Evolutionary conservation across 1,140 invertebrate species (phyloP), one percentile per base, ranked within the genome.

Genomic region (Drosophila repletoides): DNA sequence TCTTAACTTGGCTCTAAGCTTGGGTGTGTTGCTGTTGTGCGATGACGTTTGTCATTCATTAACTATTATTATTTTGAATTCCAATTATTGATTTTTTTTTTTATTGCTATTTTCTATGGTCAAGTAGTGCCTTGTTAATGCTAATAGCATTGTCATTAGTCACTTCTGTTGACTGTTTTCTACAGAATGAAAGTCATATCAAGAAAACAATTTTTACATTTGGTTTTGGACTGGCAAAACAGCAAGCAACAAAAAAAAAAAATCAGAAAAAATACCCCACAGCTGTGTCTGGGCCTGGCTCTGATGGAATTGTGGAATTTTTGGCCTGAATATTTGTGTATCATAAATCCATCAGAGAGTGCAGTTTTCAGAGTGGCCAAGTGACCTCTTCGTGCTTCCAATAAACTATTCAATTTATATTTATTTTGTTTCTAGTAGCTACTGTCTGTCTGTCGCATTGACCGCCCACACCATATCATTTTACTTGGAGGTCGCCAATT

Each of bases 131-230:
- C 24, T 52, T 29, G 22, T 48, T 67, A 43, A 19, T 68, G 48
- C 26, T 33, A 72, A 61, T 76, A 55, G 45, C 46, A 52, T 41
- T 58, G 15, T 10, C 46, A 72, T 72, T 76, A 69, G 34, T 79
- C 69, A 79, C 19, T 21, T 17, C 17, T 33, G 24, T 46, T 29
- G 9, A 45, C 28, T 70, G 5, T n/a, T 56, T 31, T 21, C 49
- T 4, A 60, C 17, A 33, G 64, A 68, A 68, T 38, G 65, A 61
- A 63, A 68, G 58, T 68, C 48, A 53, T 61, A 38, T 46, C 29
- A 48, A 33, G 22, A 12, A 43, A 12, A 43, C 36, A 14, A 26
- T 41, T 28, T 60, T 66, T 60, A 19, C 63, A 66, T 60, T 43
- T 45, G 45, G 22, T 60, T 66, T 51, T 66, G 45, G 43, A 7